Evolutionary conservation across 92 coral and sea anemone species (phyloP).

Genomic region (Phymanthus crucifer): DNA sequence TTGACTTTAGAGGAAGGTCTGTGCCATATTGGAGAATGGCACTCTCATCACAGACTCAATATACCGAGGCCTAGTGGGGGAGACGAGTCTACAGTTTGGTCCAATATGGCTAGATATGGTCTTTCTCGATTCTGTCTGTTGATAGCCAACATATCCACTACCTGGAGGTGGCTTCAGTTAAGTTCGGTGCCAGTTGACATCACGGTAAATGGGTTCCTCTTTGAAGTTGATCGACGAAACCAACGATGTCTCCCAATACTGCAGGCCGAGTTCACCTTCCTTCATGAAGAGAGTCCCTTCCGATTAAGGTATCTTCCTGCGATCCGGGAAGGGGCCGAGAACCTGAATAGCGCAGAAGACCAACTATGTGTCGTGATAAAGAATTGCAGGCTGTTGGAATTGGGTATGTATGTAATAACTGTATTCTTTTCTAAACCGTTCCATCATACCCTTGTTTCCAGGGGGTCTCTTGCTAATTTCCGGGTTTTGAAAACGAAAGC

Average conservation of each 20-base stretch:
- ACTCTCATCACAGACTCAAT: neutral
- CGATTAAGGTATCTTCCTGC: neutral
- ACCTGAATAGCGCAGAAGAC: too few relatives aligned
- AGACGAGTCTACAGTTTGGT: neutral
- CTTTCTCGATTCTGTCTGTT: neutral
- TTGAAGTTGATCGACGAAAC: neutral
- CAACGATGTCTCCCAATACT: neutral
- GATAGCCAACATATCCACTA: neutral
- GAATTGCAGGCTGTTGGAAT: neutral
- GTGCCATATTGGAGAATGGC: constrained; percentile 6
- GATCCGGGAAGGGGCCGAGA: neutral
- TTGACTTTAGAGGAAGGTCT: neutral
- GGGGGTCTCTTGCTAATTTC: too few relatives aligned
- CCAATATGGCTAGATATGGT: constrained; percentile 1
- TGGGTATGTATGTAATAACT: neutral
- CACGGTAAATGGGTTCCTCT: neutral
- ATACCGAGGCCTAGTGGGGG: neutral
- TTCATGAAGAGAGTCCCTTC: neutral
- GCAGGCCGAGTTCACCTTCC: neutral
- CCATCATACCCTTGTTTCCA: too few relatives aligned
- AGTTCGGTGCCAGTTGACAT: neutral
- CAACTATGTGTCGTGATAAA: neutral
- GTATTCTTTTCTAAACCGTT: neutral
- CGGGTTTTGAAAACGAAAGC: too few relatives aligned
- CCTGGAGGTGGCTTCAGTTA: neutral